A percentile compares a stretch with the other conserved stretches of the same genome.
Evolutionary conservation across 2,113 vertebrate species (phyloP).

Genomic region (Chaetodon auriga): DNA sequence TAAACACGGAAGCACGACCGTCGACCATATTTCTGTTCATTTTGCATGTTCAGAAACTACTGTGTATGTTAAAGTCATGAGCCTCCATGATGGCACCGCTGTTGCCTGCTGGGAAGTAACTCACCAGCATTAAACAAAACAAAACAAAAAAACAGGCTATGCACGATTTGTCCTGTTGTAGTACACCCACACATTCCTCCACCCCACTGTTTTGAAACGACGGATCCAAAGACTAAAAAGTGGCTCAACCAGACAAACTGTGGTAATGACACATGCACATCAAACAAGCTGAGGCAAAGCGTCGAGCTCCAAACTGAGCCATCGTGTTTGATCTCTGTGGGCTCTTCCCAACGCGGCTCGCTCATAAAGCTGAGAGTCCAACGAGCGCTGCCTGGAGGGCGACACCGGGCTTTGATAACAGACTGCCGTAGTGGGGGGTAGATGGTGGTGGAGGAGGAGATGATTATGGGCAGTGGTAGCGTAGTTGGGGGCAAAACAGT

Average conservation of each 20-base stretch:
- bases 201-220: not conserved
- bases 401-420: constrained; percentile 59
- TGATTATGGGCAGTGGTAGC: constrained; percentile 35
- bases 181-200: not conserved
- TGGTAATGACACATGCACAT: constrained; percentile 24
- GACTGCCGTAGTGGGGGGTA: constrained; percentile 28
- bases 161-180: not conserved
- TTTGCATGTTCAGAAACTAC: not conserved
- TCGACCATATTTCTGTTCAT: not conserved
- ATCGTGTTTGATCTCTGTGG: constrained; percentile 61
- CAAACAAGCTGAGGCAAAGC: constrained; percentile 29
- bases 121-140: not conserved
- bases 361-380: constrained; percentile 54
- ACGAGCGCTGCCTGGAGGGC: constrained; percentile 51
- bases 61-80: no score
- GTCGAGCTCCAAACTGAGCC: constrained; percentile 22
- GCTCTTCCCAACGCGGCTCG: constrained; percentile 19
- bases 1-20: not conserved
- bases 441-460: constrained; percentile 14
- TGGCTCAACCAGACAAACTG: not conserved
- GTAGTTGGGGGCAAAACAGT: not conserved
- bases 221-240: not conserved
- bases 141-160: not conserved
- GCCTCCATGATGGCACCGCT: not conserved
- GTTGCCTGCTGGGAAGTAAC: not conserved